Base-by-base conservation (phyloP, 2,888 invertebrate species). In the Drosophila imparisetae region DNA sequence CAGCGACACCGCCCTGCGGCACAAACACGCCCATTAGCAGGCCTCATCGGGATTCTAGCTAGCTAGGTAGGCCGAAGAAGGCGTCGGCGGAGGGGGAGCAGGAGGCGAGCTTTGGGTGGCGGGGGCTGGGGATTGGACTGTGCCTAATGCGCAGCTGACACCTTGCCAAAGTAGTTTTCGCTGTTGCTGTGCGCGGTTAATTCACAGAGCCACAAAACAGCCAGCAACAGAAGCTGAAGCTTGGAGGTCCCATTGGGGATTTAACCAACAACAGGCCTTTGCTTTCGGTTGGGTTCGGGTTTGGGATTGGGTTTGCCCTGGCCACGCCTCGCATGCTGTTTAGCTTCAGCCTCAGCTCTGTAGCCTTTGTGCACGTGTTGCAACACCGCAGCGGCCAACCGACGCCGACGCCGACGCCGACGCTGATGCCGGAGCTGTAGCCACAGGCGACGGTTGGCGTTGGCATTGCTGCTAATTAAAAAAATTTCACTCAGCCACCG, bases 121-220 rank as follows among this genome's bases (percentile, higher is more conserved):
- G 30, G 27, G 30, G 24, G 30, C n/a, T 21, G 62, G 65, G 53
- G 58, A 38, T 32, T 38, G 57, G 21, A 57, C 62, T 72, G 48
- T 57, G 76, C 66, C 88, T 86, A 88, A 86, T 86, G 82, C 81
- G 84, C 89, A 82, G 86, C 86, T 86, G 86, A 88, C 86, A 88
- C 89, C 86, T 88, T 83, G 81, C 83, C 86, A 86, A 88, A 86
- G 86, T 86, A 86, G 86, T 87, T 87, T 89, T 87, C 80, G 83
- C 81, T 87, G 89, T 86, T 76, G 72, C 68, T 64, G 67, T 60
- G 67, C 70, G 73, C 78, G 83, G 78, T 70, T 83, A 78, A 80
- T 81, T 81, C 77, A 74, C 81, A 71, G 30, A 40, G 54, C 71
- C 58, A 45, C 66, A 73, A 67, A 68, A 52, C n/a, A 30, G 21